These are phyloP conservation scores for Trisateles emortualis DNA, from an alignment of 2,888 invertebrate species.

Conservation along the genomic window DNA sequence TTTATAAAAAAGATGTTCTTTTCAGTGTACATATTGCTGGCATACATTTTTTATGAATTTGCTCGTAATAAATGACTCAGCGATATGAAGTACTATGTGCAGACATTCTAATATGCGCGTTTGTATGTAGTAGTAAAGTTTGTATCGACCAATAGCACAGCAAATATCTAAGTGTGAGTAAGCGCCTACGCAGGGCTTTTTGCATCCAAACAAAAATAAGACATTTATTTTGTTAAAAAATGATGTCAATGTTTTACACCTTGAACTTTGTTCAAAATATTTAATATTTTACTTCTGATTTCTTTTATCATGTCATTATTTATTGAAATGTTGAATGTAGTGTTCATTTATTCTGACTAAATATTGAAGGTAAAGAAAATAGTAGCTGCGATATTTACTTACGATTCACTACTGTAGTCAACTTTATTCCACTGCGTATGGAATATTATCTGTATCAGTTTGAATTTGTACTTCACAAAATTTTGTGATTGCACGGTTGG, in stretches of 20 bases:
- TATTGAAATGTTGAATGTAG: too few relatives aligned
- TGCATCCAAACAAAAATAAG: conserved; percentile 30
- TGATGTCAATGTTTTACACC: conserved; percentile 13
- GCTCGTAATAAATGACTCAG: conserved; percentile 16
- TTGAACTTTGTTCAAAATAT: conserved; percentile 21
- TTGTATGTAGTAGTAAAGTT: conserved; percentile 14
- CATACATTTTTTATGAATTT: not conserved
- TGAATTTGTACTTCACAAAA: too few relatives aligned
- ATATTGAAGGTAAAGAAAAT: too few relatives aligned
- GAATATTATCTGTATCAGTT: too few relatives aligned
- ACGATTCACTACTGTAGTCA: too few relatives aligned
- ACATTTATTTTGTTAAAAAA: conserved; percentile 13
- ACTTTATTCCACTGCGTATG: too few relatives aligned
- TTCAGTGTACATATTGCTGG: not conserved
- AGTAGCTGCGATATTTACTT: too few relatives aligned
- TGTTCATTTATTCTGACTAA: too few relatives aligned
- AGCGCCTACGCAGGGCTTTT: conserved; percentile 43
- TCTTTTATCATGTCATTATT: not conserved
- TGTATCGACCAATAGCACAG: conserved; percentile 24
- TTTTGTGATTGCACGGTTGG: too few relatives aligned
- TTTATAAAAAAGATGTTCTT: not conserved
- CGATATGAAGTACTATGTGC: conserved; percentile 13
- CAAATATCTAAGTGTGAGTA: conserved; percentile 35
- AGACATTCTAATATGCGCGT: conserved; percentile 22
- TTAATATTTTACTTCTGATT: not conserved